Conservation (phyloP, 2,888 invertebrate species). For the Drosophila antonietae region DNA sequence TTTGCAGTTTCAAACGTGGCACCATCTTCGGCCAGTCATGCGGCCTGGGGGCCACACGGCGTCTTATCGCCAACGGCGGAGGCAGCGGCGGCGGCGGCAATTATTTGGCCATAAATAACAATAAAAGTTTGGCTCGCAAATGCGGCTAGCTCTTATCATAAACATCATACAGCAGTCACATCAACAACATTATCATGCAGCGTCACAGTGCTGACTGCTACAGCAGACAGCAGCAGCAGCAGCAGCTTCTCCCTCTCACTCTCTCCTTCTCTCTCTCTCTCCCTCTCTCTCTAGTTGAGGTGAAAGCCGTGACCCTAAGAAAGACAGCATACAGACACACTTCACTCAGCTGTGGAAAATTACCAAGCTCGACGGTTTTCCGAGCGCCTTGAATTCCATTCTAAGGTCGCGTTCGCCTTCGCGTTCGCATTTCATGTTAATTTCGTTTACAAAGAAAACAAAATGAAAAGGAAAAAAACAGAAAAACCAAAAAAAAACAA, state of each 20-base stretch:
- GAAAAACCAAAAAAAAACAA: slow-evolving; percentile 6
- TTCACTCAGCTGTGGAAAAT: slow-evolving; percentile 42
- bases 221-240: neutral
- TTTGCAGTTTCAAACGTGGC: slow-evolving; percentile 36
- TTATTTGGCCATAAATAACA: slow-evolving; percentile 72
- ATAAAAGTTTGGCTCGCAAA: slow-evolving; percentile 66
- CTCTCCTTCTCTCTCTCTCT: neutral
- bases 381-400: slow-evolving; percentile 52
- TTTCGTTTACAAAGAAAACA: slow-evolving; percentile 30
- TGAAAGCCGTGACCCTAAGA: slow-evolving; percentile 33
- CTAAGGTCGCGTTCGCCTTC: slow-evolving; percentile 47
- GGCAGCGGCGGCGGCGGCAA: slow-evolving; percentile 29
- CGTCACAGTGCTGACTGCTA: slow-evolving; percentile 2
- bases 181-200: slow-evolving; percentile 10
- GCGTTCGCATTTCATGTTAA: slow-evolving; percentile 34
- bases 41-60: slow-evolving; percentile 13
- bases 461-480: slow-evolving; percentile 24
- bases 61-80: slow-evolving; percentile 38
- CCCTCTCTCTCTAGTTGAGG: neutral
- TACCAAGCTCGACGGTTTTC: slow-evolving; percentile 43
- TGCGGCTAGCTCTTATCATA: slow-evolving; percentile 39
- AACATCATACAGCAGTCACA: slow-evolving; percentile 29
- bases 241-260: neutral
- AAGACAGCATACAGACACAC: slow-evolving; percentile 15
- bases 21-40: slow-evolving; percentile 28